Conservation (phyloP, 2,113 vertebrate genomes). For the Gallinago paraguaiae region DNA sequence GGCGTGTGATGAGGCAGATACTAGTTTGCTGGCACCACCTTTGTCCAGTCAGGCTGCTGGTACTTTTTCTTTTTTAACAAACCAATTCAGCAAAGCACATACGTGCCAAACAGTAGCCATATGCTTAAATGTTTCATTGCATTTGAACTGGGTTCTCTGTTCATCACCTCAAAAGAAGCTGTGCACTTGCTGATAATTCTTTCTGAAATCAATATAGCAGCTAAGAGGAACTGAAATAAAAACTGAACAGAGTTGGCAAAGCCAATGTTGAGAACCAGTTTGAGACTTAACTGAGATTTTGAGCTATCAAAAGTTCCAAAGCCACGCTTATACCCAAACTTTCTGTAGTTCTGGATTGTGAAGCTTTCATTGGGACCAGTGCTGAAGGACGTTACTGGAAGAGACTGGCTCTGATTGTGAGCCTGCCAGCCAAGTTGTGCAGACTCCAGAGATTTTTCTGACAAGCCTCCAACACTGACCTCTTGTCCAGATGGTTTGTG, state of each 20-base stretch:
- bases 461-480: neutral
- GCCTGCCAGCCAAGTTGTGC: neutral
- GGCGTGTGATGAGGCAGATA: neutral
- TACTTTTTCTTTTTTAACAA: neutral
- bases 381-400: neutral
- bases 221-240: neutral
- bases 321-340: neutral
- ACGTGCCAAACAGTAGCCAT: slow-evolving; percentile 6
- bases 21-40: neutral
- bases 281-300: neutral
- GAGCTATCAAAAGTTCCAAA: neutral
- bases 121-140: neutral
- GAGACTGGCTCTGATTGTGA: neutral
- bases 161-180: neutral
- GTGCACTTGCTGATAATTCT: neutral
- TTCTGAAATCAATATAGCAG: neutral
- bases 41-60: neutral
- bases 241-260: neutral
- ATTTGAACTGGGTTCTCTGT: neutral
- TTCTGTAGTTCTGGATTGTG: neutral
- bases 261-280: neutral
- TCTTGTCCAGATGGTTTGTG: slow-evolving; percentile 9
- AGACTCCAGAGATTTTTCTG: neutral
- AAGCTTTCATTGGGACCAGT: neutral
- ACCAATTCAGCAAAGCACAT: neutral